These are phyloP conservation scores for Ligdia adustata DNA, from an alignment of 2,888 invertebrate genomes.

Conservation along the genomic window DNA sequence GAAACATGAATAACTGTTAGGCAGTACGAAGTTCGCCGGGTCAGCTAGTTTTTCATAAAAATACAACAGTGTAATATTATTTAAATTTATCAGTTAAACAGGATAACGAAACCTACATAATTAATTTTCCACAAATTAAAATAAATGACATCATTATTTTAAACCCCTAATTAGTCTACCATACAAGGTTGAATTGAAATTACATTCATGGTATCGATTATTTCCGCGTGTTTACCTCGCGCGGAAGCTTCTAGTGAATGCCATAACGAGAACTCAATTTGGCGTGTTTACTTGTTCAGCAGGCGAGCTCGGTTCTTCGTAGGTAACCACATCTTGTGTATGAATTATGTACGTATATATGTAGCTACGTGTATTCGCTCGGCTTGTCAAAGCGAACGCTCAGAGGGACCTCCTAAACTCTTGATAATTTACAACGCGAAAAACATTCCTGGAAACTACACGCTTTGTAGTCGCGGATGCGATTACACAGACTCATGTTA, in stretches of 20 bases:
- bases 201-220: conserved; percentile 4
- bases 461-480: background rate
- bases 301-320: background rate
- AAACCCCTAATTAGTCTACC: background rate
- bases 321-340: conserved; percentile 4
- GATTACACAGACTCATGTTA: background rate
- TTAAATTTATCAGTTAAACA: too few species aligned
- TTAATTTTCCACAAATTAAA: background rate
- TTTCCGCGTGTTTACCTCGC: background rate
- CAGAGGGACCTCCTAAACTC: conserved; percentile 9
- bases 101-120: too few species aligned
- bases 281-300: background rate
- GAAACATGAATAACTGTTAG: too few species aligned
- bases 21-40: too few species aligned
- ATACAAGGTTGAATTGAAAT: background rate
- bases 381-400: conserved; percentile 18
- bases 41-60: too few species aligned
- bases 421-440: conserved; percentile 11
- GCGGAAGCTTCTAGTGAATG: conserved; percentile 1
- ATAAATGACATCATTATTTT: background rate
- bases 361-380: conserved; percentile 8
- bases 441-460: conserved; percentile 8
- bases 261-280: background rate
- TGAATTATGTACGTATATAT: background rate
- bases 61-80: too few species aligned